phyloP scores from a whole-genome alignment of 2,797 vertebrate species.

The Zenarchopterus dispar region DNA sequence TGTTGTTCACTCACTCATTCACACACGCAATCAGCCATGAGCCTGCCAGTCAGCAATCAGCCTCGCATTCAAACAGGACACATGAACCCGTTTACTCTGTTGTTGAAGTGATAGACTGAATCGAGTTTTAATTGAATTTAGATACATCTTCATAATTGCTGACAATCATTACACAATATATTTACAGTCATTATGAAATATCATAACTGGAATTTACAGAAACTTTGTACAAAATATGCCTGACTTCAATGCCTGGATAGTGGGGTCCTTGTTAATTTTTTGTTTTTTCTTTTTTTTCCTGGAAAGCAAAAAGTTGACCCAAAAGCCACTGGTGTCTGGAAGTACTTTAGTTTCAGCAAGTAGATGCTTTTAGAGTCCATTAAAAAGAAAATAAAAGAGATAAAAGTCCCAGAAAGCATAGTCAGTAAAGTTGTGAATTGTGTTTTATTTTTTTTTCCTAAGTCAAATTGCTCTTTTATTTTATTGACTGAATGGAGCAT shows the following conservation, averaged over 20 bases:
- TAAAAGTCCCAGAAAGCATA: slow-evolving; percentile 77
- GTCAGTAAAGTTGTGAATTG: slow-evolving; percentile 76
- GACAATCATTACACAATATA: slow-evolving; percentile 88
- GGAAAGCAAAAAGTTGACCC: slow-evolving; percentile 77
- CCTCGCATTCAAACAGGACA: slow-evolving; percentile 52
- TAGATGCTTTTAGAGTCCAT: slow-evolving; percentile 79
- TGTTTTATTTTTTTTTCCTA: slow-evolving; percentile 65
- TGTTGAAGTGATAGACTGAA: slow-evolving; percentile 82
- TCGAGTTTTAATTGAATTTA: slow-evolving; percentile 88
- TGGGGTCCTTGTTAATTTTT: slow-evolving; percentile 76
- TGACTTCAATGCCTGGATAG: slow-evolving; percentile 82
- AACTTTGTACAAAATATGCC: slow-evolving; percentile 87
- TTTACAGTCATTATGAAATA: slow-evolving; percentile 89
- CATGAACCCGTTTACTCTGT: slow-evolving; percentile 63
- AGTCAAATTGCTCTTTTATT: slow-evolving; percentile 63
- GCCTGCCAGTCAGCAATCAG: slow-evolving; percentile 36
- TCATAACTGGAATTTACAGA: slow-evolving; percentile 88
- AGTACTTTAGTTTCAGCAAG: slow-evolving; percentile 80
- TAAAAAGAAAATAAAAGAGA: slow-evolving; percentile 77
- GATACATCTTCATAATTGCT: slow-evolving; percentile 87
- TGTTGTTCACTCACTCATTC: slow-evolving; percentile 58
- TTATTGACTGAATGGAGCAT: slow-evolving; percentile 75
- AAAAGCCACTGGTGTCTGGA: slow-evolving; percentile 80
- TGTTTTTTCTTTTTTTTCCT: slow-evolving; percentile 45
- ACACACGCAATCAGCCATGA: slow-evolving; percentile 58